Percentiles rank a stretch among this genome's conserved stretches.
Evolutionary conservation across 1,140 invertebrate species (phyloP).

Genomic region (Drosophila orosa): DNA sequence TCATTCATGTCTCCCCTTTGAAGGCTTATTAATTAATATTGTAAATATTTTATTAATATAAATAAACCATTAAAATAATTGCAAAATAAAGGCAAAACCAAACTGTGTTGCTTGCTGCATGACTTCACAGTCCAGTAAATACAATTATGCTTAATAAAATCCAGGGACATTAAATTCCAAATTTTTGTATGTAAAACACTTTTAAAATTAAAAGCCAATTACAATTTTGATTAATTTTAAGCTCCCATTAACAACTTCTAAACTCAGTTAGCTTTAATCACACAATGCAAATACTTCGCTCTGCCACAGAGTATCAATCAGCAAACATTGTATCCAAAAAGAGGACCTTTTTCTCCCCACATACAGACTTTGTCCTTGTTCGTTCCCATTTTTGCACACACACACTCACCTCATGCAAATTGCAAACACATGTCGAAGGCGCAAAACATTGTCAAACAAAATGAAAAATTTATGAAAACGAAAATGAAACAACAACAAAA

Average conservation of each 20-base stretch:
- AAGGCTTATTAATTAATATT: too few species aligned
- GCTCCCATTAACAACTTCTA: not conserved
- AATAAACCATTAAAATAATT: not conserved
- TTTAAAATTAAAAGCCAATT: not conserved
- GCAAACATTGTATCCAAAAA: conserved; percentile 19
- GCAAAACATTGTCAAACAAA: conserved; percentile 75
- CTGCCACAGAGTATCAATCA: conserved; percentile 48
- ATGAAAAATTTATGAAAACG: conserved; percentile 76
- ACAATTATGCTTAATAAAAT: not conserved
- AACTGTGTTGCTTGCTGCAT: too few species aligned
- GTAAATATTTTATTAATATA: not conserved
- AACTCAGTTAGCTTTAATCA: conserved; percentile 28
- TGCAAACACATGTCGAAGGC: conserved; percentile 77
- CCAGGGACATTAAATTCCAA: not conserved
- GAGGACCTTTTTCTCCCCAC: not conserved
- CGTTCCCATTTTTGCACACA: conserved; percentile 25
- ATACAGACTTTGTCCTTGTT: conserved; percentile 12
- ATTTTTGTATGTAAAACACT: too few species aligned
- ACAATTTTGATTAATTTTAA: not conserved
- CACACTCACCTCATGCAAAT: conserved; percentile 61
- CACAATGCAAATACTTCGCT: conserved; percentile 25
- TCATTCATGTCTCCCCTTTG: too few species aligned
- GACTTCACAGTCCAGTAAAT: too few species aligned
- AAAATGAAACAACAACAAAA: conserved; percentile 64
- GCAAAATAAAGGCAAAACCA: not conserved